Evolutionary conservation across 2,888 invertebrate species (phyloP).

Genomic region (Xanthia icteritia): DNA sequence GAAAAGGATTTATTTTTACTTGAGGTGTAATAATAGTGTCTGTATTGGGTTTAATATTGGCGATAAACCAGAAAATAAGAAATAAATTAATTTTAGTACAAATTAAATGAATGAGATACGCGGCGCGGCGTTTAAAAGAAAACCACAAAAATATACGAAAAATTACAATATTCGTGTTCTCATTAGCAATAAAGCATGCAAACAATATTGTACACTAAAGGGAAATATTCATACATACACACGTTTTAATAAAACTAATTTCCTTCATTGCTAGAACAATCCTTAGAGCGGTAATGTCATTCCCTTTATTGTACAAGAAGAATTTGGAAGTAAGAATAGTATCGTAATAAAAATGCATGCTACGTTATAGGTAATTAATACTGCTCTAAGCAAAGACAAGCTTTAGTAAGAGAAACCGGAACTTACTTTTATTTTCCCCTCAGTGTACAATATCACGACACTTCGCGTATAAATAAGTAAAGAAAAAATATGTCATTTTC

Average conservation of each 20-base stretch:
- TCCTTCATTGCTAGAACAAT: conserved; percentile 52
- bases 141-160: not conserved
- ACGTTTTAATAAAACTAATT: conserved; percentile 41
- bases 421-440: conserved; percentile 89
- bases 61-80: too few species aligned
- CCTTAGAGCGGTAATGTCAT: conserved; percentile 87
- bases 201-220: conserved; percentile 89
- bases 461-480: conserved; percentile 48
- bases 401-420: conserved; percentile 77
- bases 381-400: conserved; percentile 87
- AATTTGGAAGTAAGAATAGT: conserved; percentile 68
- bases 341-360: conserved; percentile 81
- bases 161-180: not conserved
- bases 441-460: conserved; percentile 89
- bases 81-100: not conserved
- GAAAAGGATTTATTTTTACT: conserved; percentile 19
- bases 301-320: conserved; percentile 89
- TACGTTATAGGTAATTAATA: conserved; percentile 75
- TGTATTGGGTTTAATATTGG: not conserved
- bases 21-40: not conserved
- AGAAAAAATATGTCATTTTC: not conserved
- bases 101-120: not conserved
- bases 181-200: conserved; percentile 76
- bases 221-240: conserved; percentile 78
- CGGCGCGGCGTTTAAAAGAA: not conserved